Evolutionary conservation across 2,797 vertebrate species (phyloP).

Genomic region (Xiphorhynchus erythropygius): DNA sequence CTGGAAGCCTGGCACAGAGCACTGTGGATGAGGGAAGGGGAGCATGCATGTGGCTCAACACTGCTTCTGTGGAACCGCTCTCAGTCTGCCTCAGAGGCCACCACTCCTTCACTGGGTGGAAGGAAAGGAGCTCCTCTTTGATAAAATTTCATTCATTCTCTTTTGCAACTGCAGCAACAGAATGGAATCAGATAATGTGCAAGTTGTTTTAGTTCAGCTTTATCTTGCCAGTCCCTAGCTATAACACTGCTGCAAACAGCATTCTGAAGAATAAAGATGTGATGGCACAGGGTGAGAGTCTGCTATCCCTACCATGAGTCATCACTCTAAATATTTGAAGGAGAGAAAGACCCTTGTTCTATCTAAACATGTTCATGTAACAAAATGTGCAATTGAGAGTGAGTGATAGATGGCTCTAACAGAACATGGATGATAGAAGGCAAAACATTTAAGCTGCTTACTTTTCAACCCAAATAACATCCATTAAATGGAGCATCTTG

Average conservation of each 20-base stretch:
- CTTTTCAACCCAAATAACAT: slow-evolving; percentile 22
- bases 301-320: slow-evolving; percentile 8
- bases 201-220: slow-evolving; percentile 48
- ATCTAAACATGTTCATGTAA: slow-evolving; percentile 5
- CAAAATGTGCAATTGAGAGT: neutral
- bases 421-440: slow-evolving; percentile 23
- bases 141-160: slow-evolving; percentile 12
- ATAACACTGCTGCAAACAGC: neutral
- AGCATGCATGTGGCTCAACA: neutral
- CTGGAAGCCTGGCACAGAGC: neutral
- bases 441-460: slow-evolving; percentile 50
- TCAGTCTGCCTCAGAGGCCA: neutral
- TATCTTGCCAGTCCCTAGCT: slow-evolving; percentile 22
- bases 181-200: slow-evolving; percentile 16
- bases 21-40: neutral
- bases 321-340: slow-evolving; percentile 38
- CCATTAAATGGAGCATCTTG: neutral
- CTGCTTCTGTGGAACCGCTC: neutral
- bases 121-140: neutral
- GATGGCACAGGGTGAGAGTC: neutral
- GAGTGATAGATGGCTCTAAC: neutral
- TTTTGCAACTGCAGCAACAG: neutral
- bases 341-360: slow-evolving; percentile 1
- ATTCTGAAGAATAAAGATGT: slow-evolving; percentile 1
- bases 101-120: neutral